Percentiles rank a stretch among this genome's conserved stretches.
phyloP scores from a whole-genome alignment of 2,888 invertebrate species.

The Coelogynopora nodosa region DNA sequence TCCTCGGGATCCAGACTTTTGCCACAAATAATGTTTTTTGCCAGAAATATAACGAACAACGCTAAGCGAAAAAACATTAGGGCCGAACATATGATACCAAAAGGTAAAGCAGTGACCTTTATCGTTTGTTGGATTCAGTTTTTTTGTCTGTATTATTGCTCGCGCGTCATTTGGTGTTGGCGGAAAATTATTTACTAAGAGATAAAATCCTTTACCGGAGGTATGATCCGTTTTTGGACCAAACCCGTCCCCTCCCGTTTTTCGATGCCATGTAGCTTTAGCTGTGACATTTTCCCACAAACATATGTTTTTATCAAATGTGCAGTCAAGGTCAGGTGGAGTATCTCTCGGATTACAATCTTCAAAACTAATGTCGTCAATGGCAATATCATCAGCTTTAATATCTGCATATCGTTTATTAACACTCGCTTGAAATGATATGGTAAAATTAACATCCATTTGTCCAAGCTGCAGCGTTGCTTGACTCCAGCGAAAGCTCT shows the following conservation, averaged over 20 bases:
- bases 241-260: conserved; percentile 47
- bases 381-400: conserved; percentile 51
- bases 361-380: conserved; percentile 53
- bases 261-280: conserved; percentile 21
- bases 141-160: background rate
- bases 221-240: conserved; percentile 56
- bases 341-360: conserved; percentile 48
- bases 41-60: background rate
- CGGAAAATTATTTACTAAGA: conserved; percentile 18
- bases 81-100: conserved; percentile 48
- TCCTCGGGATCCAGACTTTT: conserved; percentile 17
- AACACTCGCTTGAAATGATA: background rate
- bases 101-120: conserved; percentile 42
- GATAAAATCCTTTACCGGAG: conserved; percentile 50
- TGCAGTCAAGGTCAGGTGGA: conserved; percentile 51
- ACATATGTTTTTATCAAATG: conserved; percentile 53
- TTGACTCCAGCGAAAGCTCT: conserved; percentile 51
- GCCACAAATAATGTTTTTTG: conserved; percentile 7
- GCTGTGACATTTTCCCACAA: conserved; percentile 51
- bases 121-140: background rate
- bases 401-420: background rate
- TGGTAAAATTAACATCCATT: background rate
- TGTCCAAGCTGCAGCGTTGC: conserved; percentile 50
- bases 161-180: background rate
- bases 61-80: conserved; percentile 33